phyloP scores from a whole-genome alignment of 2,113 vertebrate genomes.

The Rutilus rutilus region DNA sequence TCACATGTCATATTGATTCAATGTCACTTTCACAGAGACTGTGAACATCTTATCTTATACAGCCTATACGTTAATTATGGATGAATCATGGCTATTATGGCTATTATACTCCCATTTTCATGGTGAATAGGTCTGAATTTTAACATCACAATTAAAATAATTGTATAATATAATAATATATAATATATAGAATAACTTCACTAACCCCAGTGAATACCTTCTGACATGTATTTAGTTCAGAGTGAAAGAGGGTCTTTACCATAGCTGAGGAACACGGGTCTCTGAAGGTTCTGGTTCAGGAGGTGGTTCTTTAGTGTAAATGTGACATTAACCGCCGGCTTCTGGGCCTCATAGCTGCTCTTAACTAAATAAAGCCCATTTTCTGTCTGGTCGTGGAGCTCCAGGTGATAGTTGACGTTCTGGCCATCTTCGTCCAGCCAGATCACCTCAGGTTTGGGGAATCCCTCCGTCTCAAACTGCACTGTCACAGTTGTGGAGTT shows the following conservation, averaged over 20 bases:
- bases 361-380: slow-evolving; percentile 31
- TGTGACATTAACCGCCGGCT: slow-evolving; percentile 26
- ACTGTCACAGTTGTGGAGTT: background rate
- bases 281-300: slow-evolving; percentile 53
- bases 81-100: background rate
- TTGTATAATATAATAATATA: too few relatives aligned
- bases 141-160: background rate
- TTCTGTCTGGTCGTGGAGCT: slow-evolving; percentile 11
- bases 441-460: slow-evolving; percentile 58
- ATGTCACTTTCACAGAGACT: background rate
- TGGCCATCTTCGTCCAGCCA: slow-evolving; percentile 45
- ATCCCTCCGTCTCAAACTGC: slow-evolving; percentile 55
- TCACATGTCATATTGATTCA: background rate
- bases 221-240: background rate
- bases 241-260: slow-evolving; percentile 43
- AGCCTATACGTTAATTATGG: background rate
- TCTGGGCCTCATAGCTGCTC: slow-evolving; percentile 36
- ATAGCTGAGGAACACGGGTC: slow-evolving; percentile 38
- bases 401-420: slow-evolving; percentile 31
- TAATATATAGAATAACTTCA: too few relatives aligned
- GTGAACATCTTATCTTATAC: background rate
- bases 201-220: background rate
- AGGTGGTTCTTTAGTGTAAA: slow-evolving; percentile 58
- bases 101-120: background rate
- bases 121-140: background rate